Percentiles rank a stretch among this genome's conserved stretches.
These are phyloP conservation scores for Brachyopa scutellaris DNA, from an alignment of 2,888 invertebrate species.

Conservation along the genomic window DNA sequence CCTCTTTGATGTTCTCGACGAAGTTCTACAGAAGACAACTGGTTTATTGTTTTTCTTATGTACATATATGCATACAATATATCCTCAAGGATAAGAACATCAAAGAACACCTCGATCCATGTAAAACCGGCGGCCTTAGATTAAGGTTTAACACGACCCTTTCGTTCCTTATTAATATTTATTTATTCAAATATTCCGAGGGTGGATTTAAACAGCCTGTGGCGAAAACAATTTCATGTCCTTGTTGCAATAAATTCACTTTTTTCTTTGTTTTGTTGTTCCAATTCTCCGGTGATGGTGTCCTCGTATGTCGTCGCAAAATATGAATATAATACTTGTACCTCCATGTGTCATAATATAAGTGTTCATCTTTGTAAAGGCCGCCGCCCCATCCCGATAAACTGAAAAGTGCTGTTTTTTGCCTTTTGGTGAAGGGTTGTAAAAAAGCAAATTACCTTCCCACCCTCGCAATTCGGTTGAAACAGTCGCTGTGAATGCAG, in stretches of 20 bases:
- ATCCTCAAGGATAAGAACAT: constrained; percentile 42
- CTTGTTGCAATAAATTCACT: constrained; percentile 63
- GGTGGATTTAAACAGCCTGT: constrained; percentile 66
- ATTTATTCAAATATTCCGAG: constrained; percentile 70
- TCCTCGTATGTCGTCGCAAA: constrained; percentile 48
- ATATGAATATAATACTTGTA: constrained; percentile 72
- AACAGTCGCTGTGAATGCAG: constrained; percentile 19
- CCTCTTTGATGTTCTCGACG: too few relatives aligned
- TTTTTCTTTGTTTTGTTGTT: constrained; percentile 14
- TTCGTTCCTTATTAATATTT: constrained; percentile 69
- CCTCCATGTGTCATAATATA: constrained; percentile 68
- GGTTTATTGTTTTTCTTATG: too few relatives aligned
- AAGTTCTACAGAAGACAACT: too few relatives aligned
- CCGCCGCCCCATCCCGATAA: constrained; percentile 2
- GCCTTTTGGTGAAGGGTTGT: constrained; percentile 58
- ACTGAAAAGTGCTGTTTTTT: constrained; percentile 42
- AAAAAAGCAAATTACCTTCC: constrained; percentile 63
- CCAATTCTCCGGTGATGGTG: background rate
- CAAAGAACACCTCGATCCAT: constrained; percentile 61
- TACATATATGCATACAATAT: too few relatives aligned
- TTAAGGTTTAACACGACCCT: constrained; percentile 67
- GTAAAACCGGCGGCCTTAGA: constrained; percentile 54
- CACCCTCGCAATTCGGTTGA: background rate
- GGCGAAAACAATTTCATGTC: constrained; percentile 70
- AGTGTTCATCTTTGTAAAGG: constrained; percentile 61